Base-by-base conservation (phyloP, 2,888 invertebrate species). In the Brachylomia viminalis region DNA sequence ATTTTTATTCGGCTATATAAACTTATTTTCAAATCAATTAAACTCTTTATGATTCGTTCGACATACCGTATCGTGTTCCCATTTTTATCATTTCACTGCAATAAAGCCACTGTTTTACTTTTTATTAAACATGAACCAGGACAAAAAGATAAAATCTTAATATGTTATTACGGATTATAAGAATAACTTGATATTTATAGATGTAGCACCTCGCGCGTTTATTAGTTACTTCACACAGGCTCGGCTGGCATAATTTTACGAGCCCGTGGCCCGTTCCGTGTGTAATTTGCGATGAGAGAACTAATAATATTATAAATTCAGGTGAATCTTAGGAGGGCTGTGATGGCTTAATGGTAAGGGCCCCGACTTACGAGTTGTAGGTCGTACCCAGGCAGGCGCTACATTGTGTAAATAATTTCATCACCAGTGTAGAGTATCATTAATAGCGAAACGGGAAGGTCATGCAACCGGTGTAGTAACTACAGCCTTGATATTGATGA, bases 101-200 rank as follows among this genome's bases (percentile, higher is more conserved):
- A 4, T 73, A 73, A 52, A 76, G 30, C 58, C 47, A 62, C 80
- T 77, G 83, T 79, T 87, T 86, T 83, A 85, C 77, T 75, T 80
- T 73, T 74, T 76, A 75, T 77, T 73, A 72, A 75, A 52, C 64
- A 68, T 61, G 75, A 87, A 85, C 72, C 75, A 61, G 82, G 72
- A 79, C 68, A 85, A 65, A 76, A 70, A 87, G 42, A 75, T 75
- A 77, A 82, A 82, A 75, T 71, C 65, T 70, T 42, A 33, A 79
- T 86, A 84, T 87, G 84, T 87, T 77, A 86, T 83, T 77, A 73
- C 67, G 30, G 27, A 73, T 74, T 75, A 75, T 77, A 83, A 79
- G 72, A 86, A 87, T 83, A 87, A 82, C 78, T 65, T 68, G 67
- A 59, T 86, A 86, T 84, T 86, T 82, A 87, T 87, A 85, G 86